These are phyloP conservation scores for Cepphus grylle DNA, from an alignment of 2,113 vertebrate species.

Conservation along the genomic window DNA sequence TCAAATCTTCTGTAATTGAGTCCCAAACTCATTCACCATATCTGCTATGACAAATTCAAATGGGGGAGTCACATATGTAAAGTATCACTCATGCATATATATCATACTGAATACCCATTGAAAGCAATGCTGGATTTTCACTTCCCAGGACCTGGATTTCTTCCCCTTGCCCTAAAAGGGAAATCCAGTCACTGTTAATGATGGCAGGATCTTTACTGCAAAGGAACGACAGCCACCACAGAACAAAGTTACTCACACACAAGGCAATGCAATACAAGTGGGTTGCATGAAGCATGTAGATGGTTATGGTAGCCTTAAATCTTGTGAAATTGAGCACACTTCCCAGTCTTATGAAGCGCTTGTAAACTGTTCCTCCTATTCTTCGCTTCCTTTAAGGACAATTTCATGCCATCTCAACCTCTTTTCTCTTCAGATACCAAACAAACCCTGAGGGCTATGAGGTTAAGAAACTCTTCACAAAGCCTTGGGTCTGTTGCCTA, in stretches of 20 bases:
- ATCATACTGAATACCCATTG: not conserved
- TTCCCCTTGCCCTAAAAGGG: not conserved
- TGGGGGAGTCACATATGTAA: not conserved
- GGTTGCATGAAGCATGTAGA: not conserved
- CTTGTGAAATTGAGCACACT: not conserved
- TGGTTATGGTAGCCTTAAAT: not conserved
- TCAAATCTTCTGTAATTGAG: not conserved
- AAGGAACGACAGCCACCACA: not conserved
- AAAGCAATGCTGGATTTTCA: not conserved
- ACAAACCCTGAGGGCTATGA: not conserved
- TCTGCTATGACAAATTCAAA: not conserved
- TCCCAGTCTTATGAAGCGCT: not conserved
- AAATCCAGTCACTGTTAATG: not conserved
- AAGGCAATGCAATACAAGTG: not conserved
- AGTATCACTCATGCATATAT: not conserved
- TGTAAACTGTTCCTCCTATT: not conserved
- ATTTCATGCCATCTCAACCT: not conserved
- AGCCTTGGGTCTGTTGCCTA: too few species aligned
- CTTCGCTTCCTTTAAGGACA: not conserved
- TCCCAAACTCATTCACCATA: not conserved
- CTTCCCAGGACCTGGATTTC: not conserved
- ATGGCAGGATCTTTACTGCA: accelerated
- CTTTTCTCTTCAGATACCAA: not conserved
- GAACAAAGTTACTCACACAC: not conserved
- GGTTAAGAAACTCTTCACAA: not conserved